phyloP scores from a whole-genome alignment of 1,140 invertebrate species.

The Philopotamus ludificatus region DNA sequence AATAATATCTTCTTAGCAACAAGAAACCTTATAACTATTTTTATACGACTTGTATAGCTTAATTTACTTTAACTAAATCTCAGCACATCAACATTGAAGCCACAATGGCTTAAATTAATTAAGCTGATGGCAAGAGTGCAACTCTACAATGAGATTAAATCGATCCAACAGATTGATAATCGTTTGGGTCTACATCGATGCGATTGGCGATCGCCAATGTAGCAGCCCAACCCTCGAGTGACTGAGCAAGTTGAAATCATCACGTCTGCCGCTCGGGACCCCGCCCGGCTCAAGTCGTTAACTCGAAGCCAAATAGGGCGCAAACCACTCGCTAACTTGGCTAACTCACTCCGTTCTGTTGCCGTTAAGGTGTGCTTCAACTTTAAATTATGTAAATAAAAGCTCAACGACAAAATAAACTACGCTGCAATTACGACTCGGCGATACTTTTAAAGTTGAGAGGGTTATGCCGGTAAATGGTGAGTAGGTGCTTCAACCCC shows the following conservation, averaged over 20 bases:
- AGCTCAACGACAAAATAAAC: constrained; percentile 9
- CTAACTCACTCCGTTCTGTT: constrained; percentile 2
- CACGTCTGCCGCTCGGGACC: background rate
- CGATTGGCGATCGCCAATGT: background rate
- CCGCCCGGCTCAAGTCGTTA: background rate
- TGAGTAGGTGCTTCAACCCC: too few relatives aligned
- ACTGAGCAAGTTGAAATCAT: constrained; percentile 1
- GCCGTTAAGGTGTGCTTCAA: background rate
- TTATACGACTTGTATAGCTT: too few relatives aligned
- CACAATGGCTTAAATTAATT: too few relatives aligned
- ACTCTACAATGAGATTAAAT: too few relatives aligned
- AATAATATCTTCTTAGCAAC: too few relatives aligned
- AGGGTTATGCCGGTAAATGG: background rate
- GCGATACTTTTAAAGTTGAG: background rate
- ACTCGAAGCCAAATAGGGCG: constrained; percentile 10
- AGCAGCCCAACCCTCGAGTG: background rate
- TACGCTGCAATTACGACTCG: constrained; percentile 3
- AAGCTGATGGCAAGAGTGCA: too few relatives aligned
- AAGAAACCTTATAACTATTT: too few relatives aligned
- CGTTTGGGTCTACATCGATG: too few relatives aligned
- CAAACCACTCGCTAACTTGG: constrained; percentile 8
- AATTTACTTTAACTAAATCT: too few relatives aligned
- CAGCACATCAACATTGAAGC: too few relatives aligned
- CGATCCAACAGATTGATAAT: too few relatives aligned
- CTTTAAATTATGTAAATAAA: constrained; percentile 13